Evolutionary conservation across 1,140 invertebrate species (phyloP).

Genomic region (Drosophila kikkawai): DNA sequence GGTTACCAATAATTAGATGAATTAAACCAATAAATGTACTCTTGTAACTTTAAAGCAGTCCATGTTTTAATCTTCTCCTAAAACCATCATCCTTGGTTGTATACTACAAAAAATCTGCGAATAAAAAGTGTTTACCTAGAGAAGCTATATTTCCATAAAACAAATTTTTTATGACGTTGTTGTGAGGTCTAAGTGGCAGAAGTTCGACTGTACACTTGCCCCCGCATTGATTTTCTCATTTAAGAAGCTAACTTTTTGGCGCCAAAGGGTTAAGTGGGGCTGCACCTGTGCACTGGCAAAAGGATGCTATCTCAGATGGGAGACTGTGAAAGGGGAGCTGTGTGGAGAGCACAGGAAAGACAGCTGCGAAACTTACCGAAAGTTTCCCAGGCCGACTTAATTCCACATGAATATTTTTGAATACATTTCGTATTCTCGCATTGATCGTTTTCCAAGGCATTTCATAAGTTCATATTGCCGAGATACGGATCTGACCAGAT

Average conservation of each 20-base stretch:
- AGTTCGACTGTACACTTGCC: slow-evolving; percentile 24
- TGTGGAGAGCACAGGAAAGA: slow-evolving; percentile 19
- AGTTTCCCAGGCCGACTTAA: slow-evolving; percentile 63
- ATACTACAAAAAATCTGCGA: neutral
- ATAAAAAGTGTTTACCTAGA: neutral
- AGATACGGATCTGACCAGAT: slow-evolving; percentile 57
- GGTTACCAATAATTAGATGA: neutral
- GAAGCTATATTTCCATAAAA: neutral
- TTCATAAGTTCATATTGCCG: slow-evolving; percentile 62
- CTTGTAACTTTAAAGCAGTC: neutral
- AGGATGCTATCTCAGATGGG: slow-evolving; percentile 38
- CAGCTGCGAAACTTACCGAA: slow-evolving; percentile 41
- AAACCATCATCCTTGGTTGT: neutral
- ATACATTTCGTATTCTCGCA: slow-evolving; percentile 22
- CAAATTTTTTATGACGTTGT: neutral
- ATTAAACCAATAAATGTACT: neutral
- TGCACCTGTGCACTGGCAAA: slow-evolving; percentile 69
- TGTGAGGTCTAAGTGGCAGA: neutral
- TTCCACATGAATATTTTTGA: slow-evolving; percentile 58
- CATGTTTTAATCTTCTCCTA: too few species aligned
- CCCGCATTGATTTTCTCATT: slow-evolving; percentile 73
- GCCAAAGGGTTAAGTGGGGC: slow-evolving; percentile 66
- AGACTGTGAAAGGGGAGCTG: neutral
- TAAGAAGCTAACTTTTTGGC: slow-evolving; percentile 60
- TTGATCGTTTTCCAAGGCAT: slow-evolving; percentile 41